A percentile compares a stretch with the other conserved stretches of the same genome.
Conservation (phyloP, 2,888 invertebrate species). For the Drosophila peninsularis region DNA sequence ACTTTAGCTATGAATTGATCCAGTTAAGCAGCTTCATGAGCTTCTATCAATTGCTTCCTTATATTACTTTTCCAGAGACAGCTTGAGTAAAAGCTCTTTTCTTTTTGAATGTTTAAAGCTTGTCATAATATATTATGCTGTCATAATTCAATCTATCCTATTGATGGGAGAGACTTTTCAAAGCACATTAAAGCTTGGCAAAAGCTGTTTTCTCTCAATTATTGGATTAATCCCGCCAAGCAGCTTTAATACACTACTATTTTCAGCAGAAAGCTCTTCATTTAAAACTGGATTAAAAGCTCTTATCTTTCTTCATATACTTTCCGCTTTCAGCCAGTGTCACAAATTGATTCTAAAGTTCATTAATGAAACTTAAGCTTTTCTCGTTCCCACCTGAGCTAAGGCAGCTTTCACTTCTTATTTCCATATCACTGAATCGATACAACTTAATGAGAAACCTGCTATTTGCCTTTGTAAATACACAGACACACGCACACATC, state of each 20-base stretch:
- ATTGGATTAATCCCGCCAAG: not conserved
- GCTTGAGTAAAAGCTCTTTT: not conserved
- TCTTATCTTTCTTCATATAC: not conserved
- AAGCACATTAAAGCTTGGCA: not conserved
- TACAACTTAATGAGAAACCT: slow-evolving; percentile 20
- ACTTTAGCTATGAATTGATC: slow-evolving; percentile 7
- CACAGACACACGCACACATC: slow-evolving; percentile 29
- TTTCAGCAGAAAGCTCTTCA: not conserved
- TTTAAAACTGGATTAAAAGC: not conserved
- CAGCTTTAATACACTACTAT: not conserved
- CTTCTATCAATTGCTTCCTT: not conserved
- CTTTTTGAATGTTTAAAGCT: too few relatives aligned
- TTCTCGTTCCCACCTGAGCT: slow-evolving; percentile 56
- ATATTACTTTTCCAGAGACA: too few relatives aligned
- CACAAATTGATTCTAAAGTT: slow-evolving; percentile 14
- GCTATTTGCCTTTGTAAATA: slow-evolving; percentile 61
- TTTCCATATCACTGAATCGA: slow-evolving; percentile 52
- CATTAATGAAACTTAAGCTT: slow-evolving; percentile 26
- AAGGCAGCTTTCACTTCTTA: slow-evolving; percentile 34
- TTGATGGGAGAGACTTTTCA: not conserved
- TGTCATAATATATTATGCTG: too few relatives aligned
- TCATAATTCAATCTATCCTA: not conserved
- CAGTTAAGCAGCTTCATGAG: not conserved
- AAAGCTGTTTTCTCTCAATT: too few relatives aligned
- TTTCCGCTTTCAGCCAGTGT: slow-evolving; percentile 21